These are phyloP conservation scores for Dryas iulia DNA, from an alignment of 1,140 invertebrate genomes.

Conservation along the genomic window DNA sequence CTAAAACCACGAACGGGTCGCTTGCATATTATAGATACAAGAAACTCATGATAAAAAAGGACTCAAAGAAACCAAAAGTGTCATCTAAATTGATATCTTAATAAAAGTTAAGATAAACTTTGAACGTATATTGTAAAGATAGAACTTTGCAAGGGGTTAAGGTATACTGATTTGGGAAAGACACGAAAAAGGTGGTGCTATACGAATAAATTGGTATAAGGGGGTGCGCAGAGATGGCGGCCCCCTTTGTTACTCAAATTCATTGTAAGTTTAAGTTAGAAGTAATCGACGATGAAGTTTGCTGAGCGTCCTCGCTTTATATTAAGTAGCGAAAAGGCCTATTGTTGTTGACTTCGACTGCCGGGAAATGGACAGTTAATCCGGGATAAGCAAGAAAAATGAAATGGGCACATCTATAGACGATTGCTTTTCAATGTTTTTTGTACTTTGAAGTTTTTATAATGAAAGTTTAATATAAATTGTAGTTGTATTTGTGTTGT, in stretches of 20 bases:
- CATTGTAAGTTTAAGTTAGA: constrained; percentile 32
- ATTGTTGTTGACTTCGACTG: background rate
- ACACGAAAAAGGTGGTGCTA: constrained; percentile 74
- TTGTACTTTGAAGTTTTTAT: background rate
- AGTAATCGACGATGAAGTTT: constrained; percentile 27
- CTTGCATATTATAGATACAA: no score
- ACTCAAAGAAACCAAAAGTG: constrained; percentile 17
- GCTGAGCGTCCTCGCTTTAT: constrained; percentile 6
- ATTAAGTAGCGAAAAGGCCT: constrained; percentile 11
- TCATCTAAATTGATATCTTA: constrained; percentile 16
- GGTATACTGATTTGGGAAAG: constrained; percentile 61
- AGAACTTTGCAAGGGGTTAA: constrained; percentile 70
- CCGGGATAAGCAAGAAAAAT: background rate
- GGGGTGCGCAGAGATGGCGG: constrained; percentile 39
- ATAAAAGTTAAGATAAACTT: constrained; percentile 13
- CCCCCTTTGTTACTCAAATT: constrained; percentile 39
- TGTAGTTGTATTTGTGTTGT: no score
- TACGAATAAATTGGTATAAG: constrained; percentile 69
- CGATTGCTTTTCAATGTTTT: constrained; percentile 7
- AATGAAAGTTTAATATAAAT: background rate
- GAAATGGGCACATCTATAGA: background rate
- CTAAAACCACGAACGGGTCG: no score
- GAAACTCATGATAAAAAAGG: constrained; percentile 9
- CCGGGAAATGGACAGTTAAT: background rate
- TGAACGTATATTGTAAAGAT: constrained; percentile 39